Base-by-base conservation (phyloP, 2,113 vertebrate species). In the Rattus rattus region DNA sequence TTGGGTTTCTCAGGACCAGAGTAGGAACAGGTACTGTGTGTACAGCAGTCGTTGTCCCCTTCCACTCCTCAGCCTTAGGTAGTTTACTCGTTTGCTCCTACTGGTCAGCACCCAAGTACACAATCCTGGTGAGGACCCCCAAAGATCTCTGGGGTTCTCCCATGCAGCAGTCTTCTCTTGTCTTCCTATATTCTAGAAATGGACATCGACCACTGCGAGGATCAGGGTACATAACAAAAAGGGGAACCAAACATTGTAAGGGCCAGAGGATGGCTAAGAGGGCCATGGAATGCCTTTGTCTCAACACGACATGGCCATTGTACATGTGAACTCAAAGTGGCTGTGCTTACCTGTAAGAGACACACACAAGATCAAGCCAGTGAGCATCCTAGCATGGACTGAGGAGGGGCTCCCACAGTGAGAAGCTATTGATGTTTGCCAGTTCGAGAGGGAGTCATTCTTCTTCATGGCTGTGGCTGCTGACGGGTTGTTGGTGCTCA, bases 201-300 rank as follows among this genome's bases (percentile, higher is more conserved):
- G 1, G 5, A 43, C n/a, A 63, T 43, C 81, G 28, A 28, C 22
- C 14, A 26, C 59, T 43, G 28, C 59, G 16, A 17, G 59, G 59
- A 24, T 84, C n/a, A 30, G n/a, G 7, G 56, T 43, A 84, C 24
- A 19, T 11, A 84, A 43, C 24, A 39, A 65, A 43, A 43, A 43
- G 20, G 59, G 13, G 14, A 39, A 30, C 39, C 9, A 30, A 28
- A 30, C 14, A 30, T 0, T 39, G 13, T 30, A 47, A 65, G 39
- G 17, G 39, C 39, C 39, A 65, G 61, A 11, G 39, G 30, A 33
- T 65, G 4, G 61, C 24, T 2, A 85, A 33, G n/a, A 47, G 4
- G 26, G 24, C 39, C 5, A 0, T 2, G 26, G 47, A 67, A 33
- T 47, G 1, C 28, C 33, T 39, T 85, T n/a, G 0, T 47, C 39